A percentile compares a stretch with the other conserved stretches of the same genome.
These are phyloP conservation scores for Lates calcarifer DNA, from an alignment of 2,113 vertebrate genomes.

Conservation along the genomic window DNA sequence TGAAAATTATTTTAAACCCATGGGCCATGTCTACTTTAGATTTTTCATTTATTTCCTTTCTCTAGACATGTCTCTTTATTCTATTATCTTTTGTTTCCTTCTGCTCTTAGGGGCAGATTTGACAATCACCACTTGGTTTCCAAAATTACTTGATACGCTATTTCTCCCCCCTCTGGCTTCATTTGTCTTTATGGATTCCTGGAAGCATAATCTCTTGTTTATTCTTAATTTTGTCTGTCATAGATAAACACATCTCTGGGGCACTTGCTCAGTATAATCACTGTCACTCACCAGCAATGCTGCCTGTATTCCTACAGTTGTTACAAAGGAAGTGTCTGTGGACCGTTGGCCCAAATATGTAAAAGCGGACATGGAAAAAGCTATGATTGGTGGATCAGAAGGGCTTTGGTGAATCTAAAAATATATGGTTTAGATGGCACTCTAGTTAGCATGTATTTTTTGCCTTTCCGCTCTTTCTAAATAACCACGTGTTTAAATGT, in stretches of 20 bases:
- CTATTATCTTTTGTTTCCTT: constrained; percentile 42
- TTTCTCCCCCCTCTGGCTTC: constrained; percentile 17
- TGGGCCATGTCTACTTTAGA: constrained; percentile 48
- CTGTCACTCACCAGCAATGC: constrained; percentile 9
- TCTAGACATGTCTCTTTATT: constrained; percentile 30
- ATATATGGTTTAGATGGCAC: constrained; percentile 17
- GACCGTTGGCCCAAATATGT: constrained; percentile 5
- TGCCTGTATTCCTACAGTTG: constrained; percentile 8
- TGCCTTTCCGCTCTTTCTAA: constrained; percentile 7
- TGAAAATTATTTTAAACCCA: constrained; percentile 63
- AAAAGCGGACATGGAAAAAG: constrained; percentile 26
- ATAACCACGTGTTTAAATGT: background rate
- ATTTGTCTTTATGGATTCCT: constrained; percentile 24
- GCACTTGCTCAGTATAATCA: constrained; percentile 14
- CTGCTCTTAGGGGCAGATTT: constrained; percentile 33
- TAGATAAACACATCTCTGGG: constrained; percentile 16
- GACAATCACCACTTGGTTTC: constrained; percentile 36
- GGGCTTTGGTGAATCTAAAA: constrained; percentile 31
- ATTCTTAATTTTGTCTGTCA: constrained; percentile 33
- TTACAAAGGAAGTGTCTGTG: constrained; percentile 2
- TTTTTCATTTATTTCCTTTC: constrained; percentile 40
- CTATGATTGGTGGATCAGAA: constrained; percentile 42
- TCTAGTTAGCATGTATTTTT: constrained; percentile 12
- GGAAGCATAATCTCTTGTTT: constrained; percentile 11
- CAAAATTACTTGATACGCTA: constrained; percentile 8